These are phyloP conservation scores for Drosophila pseudotalamancana DNA, from an alignment of 2,888 invertebrate genomes.

Conservation along the genomic window DNA sequence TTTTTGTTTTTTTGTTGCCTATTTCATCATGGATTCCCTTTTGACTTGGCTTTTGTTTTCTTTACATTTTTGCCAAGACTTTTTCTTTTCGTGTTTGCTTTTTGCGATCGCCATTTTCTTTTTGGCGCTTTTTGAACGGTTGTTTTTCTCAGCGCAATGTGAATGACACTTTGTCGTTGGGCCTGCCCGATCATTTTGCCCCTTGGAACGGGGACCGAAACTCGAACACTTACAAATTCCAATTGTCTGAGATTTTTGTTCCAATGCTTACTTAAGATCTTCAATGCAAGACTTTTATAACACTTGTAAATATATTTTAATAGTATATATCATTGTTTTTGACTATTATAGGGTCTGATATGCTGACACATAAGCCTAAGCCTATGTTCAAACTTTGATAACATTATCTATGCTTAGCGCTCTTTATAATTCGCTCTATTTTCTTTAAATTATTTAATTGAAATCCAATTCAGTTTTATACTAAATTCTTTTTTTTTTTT, in stretches of 20 bases:
- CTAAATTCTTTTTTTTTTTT: too few relatives aligned
- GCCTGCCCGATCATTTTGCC: constrained; percentile 14
- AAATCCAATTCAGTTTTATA: too few relatives aligned
- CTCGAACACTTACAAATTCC: neutral
- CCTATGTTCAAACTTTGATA: too few relatives aligned
- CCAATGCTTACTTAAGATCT: neutral
- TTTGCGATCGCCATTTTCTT: constrained; percentile 40
- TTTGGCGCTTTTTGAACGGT: constrained; percentile 29
- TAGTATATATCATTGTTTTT: too few relatives aligned
- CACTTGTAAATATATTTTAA: too few relatives aligned
- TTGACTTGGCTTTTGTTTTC: constrained; percentile 12
- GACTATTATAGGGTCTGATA: too few relatives aligned
- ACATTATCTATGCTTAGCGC: too few relatives aligned
- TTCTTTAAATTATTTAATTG: too few relatives aligned
- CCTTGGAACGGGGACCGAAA: constrained; percentile 15
- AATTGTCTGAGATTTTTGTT: neutral
- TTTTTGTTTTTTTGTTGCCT: constrained; percentile 5
- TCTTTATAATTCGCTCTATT: too few relatives aligned
- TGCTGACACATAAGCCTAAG: too few relatives aligned
- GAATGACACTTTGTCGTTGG: constrained; percentile 52
- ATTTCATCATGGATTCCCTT: constrained; percentile 20
- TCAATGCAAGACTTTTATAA: too few relatives aligned
- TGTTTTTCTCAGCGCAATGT: constrained; percentile 39
- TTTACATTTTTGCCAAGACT: constrained; percentile 35
- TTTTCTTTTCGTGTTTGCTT: constrained; percentile 35